Conservation (phyloP, 2,113 vertebrate genomes). For the Enhydra lutris region DNA sequence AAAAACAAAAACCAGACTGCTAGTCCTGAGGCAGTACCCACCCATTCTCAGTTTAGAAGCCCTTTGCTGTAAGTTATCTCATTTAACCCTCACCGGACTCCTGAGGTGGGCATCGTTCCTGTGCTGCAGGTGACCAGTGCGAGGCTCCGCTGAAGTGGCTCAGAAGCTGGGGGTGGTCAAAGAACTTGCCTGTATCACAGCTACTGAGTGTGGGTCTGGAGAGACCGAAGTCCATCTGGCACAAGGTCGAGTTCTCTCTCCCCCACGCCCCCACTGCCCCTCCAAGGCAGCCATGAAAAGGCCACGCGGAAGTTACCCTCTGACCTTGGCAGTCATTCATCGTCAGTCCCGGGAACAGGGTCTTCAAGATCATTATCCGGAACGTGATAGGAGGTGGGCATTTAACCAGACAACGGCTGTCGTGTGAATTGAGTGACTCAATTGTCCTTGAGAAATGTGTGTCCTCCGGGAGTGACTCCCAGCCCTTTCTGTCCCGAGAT, state of each 20-base stretch:
- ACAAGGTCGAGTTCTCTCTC: background rate
- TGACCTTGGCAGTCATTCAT: conserved; percentile 15
- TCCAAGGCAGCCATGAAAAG: background rate
- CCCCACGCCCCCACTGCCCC: background rate
- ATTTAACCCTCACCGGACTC: background rate
- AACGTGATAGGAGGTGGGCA: conserved; percentile 8
- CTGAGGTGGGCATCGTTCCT: fast-evolving
- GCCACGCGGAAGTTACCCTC: background rate
- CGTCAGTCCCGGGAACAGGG: background rate
- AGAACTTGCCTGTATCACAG: background rate
- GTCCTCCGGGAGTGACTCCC: background rate
- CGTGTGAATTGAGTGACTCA: background rate
- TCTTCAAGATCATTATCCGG: conserved; percentile 10
- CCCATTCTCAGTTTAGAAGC: background rate
- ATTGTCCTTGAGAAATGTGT: conserved; percentile 11
- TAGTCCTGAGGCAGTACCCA: background rate
- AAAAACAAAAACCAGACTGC: background rate
- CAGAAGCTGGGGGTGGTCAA: background rate
- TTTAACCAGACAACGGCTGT: conserved; percentile 41
- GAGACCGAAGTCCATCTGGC: background rate
- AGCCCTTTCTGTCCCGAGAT: background rate
- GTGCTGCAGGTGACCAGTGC: background rate
- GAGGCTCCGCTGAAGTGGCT: background rate
- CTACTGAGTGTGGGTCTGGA: background rate
- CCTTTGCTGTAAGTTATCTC: background rate